Percentiles rank a stretch among this genome's conserved stretches.
Evolutionary conservation across 1,140 invertebrate genomes (phyloP).

Genomic region (Melitaea cinxia): DNA sequence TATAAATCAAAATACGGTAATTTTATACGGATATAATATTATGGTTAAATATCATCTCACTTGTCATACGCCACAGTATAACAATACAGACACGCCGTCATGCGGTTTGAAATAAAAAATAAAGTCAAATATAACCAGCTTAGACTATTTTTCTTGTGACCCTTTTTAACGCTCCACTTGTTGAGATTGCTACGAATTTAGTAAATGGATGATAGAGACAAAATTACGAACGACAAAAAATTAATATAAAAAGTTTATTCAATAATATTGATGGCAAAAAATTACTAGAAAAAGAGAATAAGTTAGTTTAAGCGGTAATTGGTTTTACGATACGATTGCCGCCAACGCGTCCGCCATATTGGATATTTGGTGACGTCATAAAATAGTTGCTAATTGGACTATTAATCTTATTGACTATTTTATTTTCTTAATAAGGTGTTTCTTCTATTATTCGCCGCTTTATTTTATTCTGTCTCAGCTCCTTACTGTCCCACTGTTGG

Average conservation of each 20-base stretch:
- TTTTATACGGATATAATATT: no score
- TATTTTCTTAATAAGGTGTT: no score
- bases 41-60: neutral
- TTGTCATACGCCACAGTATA: constrained; percentile 9
- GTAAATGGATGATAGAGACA: neutral
- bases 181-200: neutral
- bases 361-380: no score
- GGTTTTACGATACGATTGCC: neutral
- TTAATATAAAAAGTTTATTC: neutral
- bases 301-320: neutral
- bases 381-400: no score
- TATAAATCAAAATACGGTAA: no score
- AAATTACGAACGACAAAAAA: constrained; percentile 1
- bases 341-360: no score
- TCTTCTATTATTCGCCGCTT: no score
- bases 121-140: constrained; percentile 8
- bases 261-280: neutral
- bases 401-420: no score
- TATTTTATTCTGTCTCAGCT: no score
- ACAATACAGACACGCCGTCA: constrained; percentile 7
- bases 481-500: no score
- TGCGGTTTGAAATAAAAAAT: neutral
- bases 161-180: constrained; percentile 11
- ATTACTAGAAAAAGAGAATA: neutral
- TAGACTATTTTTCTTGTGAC: constrained; percentile 10